Evolutionary conservation across 2,797 vertebrate genomes (phyloP).

Genomic region (Sebastiscus tertius): DNA sequence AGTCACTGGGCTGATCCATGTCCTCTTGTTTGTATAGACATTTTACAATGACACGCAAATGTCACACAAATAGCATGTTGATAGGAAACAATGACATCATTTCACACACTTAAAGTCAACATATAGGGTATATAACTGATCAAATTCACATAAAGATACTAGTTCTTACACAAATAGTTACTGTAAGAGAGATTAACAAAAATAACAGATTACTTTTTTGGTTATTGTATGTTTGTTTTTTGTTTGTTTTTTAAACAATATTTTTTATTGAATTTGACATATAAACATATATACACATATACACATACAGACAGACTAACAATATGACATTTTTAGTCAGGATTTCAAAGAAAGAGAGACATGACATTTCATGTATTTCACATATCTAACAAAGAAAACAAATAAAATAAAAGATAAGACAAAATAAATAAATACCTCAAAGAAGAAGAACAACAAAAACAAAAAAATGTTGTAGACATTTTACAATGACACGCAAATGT

Average conservation of each 20-base stretch:
- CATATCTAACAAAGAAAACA: no score
- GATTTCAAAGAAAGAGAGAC: no score
- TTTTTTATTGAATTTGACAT: no score
- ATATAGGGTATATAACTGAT: neutral
- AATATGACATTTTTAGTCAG: no score
- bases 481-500: neutral
- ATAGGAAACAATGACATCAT: neutral
- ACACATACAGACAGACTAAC: neutral
- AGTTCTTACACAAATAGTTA: neutral
- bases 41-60: neutral
- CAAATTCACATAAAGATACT: neutral
- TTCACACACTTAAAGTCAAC: neutral
- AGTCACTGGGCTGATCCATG: neutral
- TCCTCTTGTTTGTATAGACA: neutral
- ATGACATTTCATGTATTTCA: no score
- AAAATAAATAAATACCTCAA: no score
- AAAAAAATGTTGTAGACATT: no score
- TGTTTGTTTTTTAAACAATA: no score
- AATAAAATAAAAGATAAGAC: no score
- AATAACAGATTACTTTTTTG: neutral
- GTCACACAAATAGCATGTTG: neutral
- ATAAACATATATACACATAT: no score
- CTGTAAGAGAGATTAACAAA: neutral
- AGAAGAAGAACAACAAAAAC: no score
- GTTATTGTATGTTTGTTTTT: no score